Evolutionary conservation across 1,140 invertebrate genomes (phyloP).

Genomic region (Rhizoglyphus robini): DNA sequence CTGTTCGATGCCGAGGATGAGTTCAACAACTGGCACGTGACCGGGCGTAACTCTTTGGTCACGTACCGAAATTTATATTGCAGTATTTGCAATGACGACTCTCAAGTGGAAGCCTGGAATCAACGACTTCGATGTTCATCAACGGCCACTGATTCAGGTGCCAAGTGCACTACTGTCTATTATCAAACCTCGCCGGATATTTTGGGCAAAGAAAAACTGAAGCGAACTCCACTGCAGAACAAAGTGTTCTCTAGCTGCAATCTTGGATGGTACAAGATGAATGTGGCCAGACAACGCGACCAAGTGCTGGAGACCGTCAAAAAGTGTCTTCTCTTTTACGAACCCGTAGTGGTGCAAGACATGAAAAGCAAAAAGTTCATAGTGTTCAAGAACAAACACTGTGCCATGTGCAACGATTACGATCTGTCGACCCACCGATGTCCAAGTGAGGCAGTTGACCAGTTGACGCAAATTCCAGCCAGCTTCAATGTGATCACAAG

Average conservation of each 20-base stretch:
- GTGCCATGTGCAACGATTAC: conserved; percentile 17
- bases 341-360: conserved; percentile 6
- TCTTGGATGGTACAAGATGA: conserved; percentile 16
- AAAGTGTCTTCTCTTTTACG: conserved; percentile 14
- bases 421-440: neutral
- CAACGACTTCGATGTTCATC: conserved; percentile 2
- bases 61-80: conserved; percentile 45
- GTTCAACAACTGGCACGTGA: conserved; percentile 29
- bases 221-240: conserved; percentile 10
- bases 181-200: conserved; percentile 8
- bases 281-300: no score
- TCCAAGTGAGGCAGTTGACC: conserved; percentile 2
- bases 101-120: neutral
- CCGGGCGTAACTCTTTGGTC: conserved; percentile 32
- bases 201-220: conserved; percentile 10
- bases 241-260: conserved; percentile 10
- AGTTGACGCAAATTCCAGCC: neutral
- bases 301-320: neutral
- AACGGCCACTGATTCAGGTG: neutral
- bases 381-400: conserved; percentile 12
- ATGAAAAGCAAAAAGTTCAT: neutral
- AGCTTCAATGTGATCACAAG: neutral
- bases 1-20: conserved; percentile 5
- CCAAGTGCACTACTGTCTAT: conserved; percentile 1
- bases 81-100: conserved; percentile 40